These are phyloP conservation scores for Anguilla marmorata DNA, from an alignment of 2,797 vertebrate species.

Conservation along the genomic window DNA sequence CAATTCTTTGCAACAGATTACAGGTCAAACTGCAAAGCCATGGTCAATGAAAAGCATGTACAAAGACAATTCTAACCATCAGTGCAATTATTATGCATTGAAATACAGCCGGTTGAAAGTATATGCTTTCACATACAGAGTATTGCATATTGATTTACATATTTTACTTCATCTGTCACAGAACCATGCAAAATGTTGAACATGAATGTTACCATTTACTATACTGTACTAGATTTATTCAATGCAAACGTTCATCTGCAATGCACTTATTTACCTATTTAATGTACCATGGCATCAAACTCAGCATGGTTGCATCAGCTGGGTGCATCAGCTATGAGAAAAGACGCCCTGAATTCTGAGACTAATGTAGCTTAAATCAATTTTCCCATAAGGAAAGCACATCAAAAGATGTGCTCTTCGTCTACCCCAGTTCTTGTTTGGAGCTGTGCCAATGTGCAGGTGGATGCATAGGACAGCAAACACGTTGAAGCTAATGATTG, in stretches of 20 bases:
- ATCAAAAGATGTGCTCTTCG: neutral
- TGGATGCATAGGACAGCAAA: neutral
- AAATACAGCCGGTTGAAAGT: neutral
- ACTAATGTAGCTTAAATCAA: slow-evolving; percentile 9
- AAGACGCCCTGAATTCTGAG: too few species aligned
- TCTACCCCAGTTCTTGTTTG: neutral
- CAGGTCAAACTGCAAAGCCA: neutral
- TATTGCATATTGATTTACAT: neutral
- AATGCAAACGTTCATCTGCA: neutral
- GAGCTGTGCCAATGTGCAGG: too few species aligned
- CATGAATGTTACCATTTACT: neutral
- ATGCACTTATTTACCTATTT: neutral
- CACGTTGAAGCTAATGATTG: neutral
- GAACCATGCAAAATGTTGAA: neutral
- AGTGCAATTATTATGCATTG: neutral
- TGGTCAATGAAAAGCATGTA: neutral
- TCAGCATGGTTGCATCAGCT: neutral
- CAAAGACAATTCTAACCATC: neutral
- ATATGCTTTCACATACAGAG: neutral
- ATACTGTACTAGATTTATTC: neutral
- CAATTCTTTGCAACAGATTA: neutral
- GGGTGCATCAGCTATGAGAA: neutral
- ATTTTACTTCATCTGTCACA: neutral
- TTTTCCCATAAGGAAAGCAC: neutral
- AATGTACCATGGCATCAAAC: neutral